phyloP scores from a whole-genome alignment of 2,113 vertebrate genomes.

The Larimichthys crocea region DNA sequence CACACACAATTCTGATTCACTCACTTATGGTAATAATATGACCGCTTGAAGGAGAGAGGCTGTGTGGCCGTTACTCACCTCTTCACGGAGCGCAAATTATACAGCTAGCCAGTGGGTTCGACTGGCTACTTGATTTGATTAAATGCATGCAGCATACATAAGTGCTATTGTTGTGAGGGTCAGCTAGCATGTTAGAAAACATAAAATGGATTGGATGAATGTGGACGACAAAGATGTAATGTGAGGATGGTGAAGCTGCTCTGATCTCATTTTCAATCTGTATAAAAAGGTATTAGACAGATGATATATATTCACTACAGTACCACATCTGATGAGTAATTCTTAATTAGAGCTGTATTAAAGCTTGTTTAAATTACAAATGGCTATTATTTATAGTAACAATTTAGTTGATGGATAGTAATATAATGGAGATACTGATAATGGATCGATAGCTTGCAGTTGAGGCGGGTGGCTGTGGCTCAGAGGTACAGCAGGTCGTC shows the following conservation, averaged over 20 bases:
- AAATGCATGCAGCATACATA: conserved; percentile 30
- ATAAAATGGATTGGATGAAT: neutral
- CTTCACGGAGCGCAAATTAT: conserved; percentile 52
- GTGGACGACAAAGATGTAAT: neutral
- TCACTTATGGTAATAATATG: conserved; percentile 55
- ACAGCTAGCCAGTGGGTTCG: conserved; percentile 36
- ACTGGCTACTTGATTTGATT: conserved; percentile 56
- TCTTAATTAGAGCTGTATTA: too few species aligned
- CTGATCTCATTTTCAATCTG: too few species aligned
- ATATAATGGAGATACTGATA: conserved; percentile 13
- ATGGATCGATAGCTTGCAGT: conserved; percentile 8
- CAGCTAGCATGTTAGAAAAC: neutral
- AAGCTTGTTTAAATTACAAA: too few species aligned
- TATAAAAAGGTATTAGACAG: too few species aligned
- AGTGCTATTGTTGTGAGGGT: conserved; percentile 28
- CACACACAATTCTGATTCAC: conserved; percentile 54
- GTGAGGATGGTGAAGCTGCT: neutral
- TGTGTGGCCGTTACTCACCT: conserved; percentile 47
- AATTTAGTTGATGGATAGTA: conserved; percentile 12
- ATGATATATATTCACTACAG: too few species aligned
- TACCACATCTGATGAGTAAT: too few species aligned
- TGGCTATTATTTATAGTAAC: neutral
- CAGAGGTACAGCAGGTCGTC: too few species aligned
- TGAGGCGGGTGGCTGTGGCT: neutral
- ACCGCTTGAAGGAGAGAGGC: conserved; percentile 28